Evolutionary conservation across 2,888 invertebrate species (phyloP).

Genomic region (Trissoscelio sp.): DNA sequence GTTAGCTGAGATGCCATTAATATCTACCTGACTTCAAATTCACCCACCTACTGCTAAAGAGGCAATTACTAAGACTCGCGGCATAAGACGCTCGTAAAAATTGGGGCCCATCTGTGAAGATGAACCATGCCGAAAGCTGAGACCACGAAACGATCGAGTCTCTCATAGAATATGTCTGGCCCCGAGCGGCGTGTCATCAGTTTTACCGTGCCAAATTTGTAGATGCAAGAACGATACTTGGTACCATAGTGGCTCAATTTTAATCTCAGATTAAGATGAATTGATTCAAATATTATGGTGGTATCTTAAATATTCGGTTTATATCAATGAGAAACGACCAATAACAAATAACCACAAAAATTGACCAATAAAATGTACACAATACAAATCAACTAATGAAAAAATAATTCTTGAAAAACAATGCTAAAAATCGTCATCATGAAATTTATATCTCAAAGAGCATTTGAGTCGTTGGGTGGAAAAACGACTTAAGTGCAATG

Average conservation of each 20-base stretch:
- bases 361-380: too few relatives aligned
- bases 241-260: constrained; percentile 41
- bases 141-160: constrained; percentile 70
- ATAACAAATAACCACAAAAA: too few relatives aligned
- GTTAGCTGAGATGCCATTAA: constrained; percentile 61
- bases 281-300: neutral
- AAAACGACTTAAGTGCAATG: too few relatives aligned
- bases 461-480: too few relatives aligned
- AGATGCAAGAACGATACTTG: constrained; percentile 72
- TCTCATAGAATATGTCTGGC: constrained; percentile 72
- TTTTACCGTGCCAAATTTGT: constrained; percentile 76
- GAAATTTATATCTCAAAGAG: too few relatives aligned
- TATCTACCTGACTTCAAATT: constrained; percentile 58
- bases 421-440: too few relatives aligned
- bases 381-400: too few relatives aligned
- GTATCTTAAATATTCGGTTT: too few relatives aligned
- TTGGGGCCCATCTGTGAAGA: constrained; percentile 70
- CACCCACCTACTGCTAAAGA: constrained; percentile 78
- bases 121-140: constrained; percentile 62
- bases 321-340: too few relatives aligned
- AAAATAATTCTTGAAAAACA: too few relatives aligned
- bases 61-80: constrained; percentile 80
- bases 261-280: constrained; percentile 69
- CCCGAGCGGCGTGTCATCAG: constrained; percentile 80
- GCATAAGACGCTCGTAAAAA: constrained; percentile 80